Evolutionary conservation across 1,140 invertebrate species (phyloP).

Genomic region (Rhopalosiphum padi): DNA sequence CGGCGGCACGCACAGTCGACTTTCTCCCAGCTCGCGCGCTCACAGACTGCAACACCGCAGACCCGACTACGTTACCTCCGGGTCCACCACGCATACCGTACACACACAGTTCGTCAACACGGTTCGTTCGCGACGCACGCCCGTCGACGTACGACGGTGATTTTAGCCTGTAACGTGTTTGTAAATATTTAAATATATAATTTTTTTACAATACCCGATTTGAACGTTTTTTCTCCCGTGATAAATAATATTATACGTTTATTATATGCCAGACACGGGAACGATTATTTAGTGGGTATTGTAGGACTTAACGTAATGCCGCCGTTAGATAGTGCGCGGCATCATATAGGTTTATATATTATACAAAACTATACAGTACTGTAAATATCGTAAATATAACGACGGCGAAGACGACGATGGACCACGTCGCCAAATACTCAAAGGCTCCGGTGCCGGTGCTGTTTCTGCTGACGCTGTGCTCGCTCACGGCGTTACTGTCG

Average conservation of each 20-base stretch:
- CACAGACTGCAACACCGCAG: constrained; percentile 3
- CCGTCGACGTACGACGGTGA: constrained; percentile 16
- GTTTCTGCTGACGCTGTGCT: background rate
- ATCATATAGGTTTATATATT: background rate
- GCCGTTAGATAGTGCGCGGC: background rate
- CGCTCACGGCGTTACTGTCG: background rate
- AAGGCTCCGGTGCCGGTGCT: background rate
- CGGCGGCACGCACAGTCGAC: background rate
- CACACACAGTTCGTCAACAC: constrained; percentile 13
- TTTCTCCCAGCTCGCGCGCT: constrained; percentile 20
- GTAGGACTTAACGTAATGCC: background rate
- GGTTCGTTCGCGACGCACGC: constrained; percentile 34
- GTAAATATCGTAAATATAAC: background rate
- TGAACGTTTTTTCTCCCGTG: background rate
- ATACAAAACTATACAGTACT: background rate
- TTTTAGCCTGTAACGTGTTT: background rate
- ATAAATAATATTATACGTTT: background rate
- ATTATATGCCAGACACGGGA: background rate
- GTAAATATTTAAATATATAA: background rate
- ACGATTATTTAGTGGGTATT: background rate
- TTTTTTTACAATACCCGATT: background rate
- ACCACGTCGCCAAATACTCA: background rate
- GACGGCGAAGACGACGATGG: background rate
- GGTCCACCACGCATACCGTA: background rate
- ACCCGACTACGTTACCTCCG: background rate